Evolutionary conservation across 2,888 invertebrate species (phyloP).

Genomic region (Protula sp.): DNA sequence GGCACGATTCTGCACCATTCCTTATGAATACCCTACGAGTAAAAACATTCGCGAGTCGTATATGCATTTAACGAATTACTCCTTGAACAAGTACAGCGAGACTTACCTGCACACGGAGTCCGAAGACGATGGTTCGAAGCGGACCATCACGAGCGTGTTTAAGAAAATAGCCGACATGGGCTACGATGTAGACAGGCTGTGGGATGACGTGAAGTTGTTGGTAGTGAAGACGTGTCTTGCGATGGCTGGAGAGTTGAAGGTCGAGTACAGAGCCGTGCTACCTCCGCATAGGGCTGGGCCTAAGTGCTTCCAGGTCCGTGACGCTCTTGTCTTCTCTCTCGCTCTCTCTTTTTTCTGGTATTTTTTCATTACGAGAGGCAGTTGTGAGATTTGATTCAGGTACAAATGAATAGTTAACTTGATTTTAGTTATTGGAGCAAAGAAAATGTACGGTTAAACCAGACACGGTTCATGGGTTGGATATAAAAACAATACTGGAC

Average conservation of each 20-base stretch:
- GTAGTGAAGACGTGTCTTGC: constrained; percentile 56
- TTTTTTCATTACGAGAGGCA: too few species aligned
- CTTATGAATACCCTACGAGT: constrained; percentile 53
- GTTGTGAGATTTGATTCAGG: too few species aligned
- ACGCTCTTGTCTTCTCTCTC: too few species aligned
- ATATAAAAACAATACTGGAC: too few species aligned
- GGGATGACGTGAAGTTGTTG: constrained; percentile 54
- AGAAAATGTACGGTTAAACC: too few species aligned
- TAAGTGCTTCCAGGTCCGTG: constrained; percentile 56
- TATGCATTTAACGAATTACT: constrained; percentile 58
- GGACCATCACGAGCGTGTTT: constrained; percentile 55
- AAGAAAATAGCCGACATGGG: constrained; percentile 36
- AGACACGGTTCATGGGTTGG: too few species aligned
- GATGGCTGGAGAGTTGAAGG: constrained; percentile 55
- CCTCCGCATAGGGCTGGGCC: constrained; percentile 51
- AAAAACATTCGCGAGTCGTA: constrained; percentile 54
- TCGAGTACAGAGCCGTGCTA: constrained; percentile 43
- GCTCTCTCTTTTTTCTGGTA: too few species aligned
- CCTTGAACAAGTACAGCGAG: constrained; percentile 55
- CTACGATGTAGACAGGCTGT: constrained; percentile 48
- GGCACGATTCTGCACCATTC: constrained; percentile 56
- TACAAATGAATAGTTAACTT: too few species aligned
- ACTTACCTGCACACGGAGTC: constrained; percentile 52
- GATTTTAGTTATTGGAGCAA: too few species aligned
- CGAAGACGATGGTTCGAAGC: constrained; percentile 54